Conservation (phyloP, 2,888 invertebrate genomes). For the Troglohyphantes excavatus region DNA sequence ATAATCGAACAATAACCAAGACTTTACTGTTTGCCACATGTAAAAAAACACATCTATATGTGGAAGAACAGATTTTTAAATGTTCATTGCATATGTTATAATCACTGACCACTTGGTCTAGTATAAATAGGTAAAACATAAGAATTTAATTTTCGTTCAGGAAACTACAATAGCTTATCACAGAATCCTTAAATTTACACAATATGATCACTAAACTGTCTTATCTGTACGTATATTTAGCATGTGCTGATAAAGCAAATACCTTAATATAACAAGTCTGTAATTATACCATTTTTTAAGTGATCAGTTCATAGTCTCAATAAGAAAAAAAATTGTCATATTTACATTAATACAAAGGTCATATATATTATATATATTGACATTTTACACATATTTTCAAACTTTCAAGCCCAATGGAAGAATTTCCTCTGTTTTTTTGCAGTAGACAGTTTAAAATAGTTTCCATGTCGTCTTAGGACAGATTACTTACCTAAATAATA, state of each 20-base stretch:
- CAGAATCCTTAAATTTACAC: slow-evolving; percentile 22
- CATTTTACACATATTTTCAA: neutral
- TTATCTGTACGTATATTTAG: slow-evolving; percentile 17
- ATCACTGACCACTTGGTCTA: neutral
- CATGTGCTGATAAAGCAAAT: neutral
- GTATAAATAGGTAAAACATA: neutral
- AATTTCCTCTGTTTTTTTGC: neutral
- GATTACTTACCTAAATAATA: no score
- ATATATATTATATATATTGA: neutral
- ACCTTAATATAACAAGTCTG: no score
- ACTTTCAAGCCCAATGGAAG: neutral
- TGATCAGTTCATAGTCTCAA: neutral
- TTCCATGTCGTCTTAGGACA: no score
- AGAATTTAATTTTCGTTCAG: slow-evolving; percentile 12
- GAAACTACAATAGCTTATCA: slow-evolving; percentile 28
- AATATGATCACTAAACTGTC: slow-evolving; percentile 21
- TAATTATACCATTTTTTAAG: neutral
- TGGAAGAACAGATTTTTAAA: slow-evolving; percentile 53
- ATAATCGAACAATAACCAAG: neutral
- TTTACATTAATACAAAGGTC: neutral
- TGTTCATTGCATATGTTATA: neutral
- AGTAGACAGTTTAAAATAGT: no score
- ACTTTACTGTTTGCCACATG: neutral
- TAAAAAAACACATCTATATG: neutral
- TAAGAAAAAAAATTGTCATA: neutral